Percentiles rank a stretch among this genome's conserved stretches.
Conservation (phyloP, 1,140 invertebrate genomes). For the Stenopsyche tienmushanensis region DNA sequence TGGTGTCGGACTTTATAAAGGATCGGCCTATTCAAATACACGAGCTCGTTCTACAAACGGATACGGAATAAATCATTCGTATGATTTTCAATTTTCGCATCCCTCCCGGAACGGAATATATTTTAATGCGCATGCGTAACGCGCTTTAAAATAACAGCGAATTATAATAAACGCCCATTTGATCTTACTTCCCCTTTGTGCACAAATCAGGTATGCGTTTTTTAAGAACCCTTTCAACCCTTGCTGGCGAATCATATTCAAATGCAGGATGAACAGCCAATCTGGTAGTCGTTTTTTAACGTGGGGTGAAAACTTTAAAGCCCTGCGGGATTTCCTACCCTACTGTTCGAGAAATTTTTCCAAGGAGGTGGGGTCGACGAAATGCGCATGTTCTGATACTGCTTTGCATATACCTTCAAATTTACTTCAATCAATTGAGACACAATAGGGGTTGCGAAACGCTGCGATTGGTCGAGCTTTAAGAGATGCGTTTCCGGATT, state of each 20-base stretch:
- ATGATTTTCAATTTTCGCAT: conserved; percentile 2
- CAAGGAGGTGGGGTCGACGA: conserved; percentile 1
- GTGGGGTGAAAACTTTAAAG: conserved; percentile 35
- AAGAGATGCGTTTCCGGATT: no score
- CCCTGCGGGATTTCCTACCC: conserved; percentile 23
- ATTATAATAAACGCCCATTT: no score
- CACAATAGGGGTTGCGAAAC: background rate
- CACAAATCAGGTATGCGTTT: no score
- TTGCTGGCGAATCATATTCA: conserved; percentile 34
- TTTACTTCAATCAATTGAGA: background rate
- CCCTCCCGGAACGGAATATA: background rate
- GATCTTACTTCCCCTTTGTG: no score
- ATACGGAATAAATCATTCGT: conserved; percentile 1
- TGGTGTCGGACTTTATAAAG: conserved; percentile 12
- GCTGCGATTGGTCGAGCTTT: background rate
- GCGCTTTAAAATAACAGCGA: no score
- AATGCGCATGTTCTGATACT: conserved; percentile 31
- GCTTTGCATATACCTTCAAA: conserved; percentile 38
- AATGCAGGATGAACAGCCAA: conserved; percentile 26
- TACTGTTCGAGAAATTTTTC: no score
- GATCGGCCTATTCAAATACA: conserved; percentile 11
- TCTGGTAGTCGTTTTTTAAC: conserved; percentile 20
- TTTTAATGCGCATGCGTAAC: background rate
- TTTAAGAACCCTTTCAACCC: conserved; percentile 13
- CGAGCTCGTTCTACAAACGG: background rate